Percentiles rank a stretch among this genome's conserved stretches.
These are phyloP conservation scores for Invenusta paracnida DNA, from an alignment of 2,888 invertebrate species.

Conservation along the genomic window DNA sequence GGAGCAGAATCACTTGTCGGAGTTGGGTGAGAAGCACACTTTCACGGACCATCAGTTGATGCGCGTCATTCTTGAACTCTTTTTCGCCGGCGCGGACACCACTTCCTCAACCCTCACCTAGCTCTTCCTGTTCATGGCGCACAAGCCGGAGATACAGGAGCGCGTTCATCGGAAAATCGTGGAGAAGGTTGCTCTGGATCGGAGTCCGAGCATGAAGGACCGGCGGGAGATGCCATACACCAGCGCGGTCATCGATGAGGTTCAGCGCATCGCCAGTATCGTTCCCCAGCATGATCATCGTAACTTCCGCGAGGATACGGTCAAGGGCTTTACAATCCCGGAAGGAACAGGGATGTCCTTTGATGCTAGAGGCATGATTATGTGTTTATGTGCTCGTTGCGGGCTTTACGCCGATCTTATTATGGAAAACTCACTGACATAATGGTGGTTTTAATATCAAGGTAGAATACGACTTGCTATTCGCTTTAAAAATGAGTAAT, in stretches of 20 bases:
- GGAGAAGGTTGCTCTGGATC: slow-evolving; percentile 35
- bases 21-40: background rate
- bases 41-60: slow-evolving; percentile 43
- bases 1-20: slow-evolving; percentile 35
- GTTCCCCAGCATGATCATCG: slow-evolving; percentile 52
- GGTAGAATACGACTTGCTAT: no score
- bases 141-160: slow-evolving; percentile 40
- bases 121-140: slow-evolving; percentile 44
- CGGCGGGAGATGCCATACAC: slow-evolving; percentile 43
- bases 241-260: slow-evolving; percentile 49
- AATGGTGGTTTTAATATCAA: no score
- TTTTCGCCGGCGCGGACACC: slow-evolving; percentile 46
- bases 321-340: slow-evolving; percentile 10
- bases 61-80: slow-evolving; percentile 45
- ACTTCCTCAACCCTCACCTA: slow-evolving; percentile 46
- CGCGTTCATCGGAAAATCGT: slow-evolving; percentile 43
- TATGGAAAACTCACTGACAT: no score
- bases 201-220: slow-evolving; percentile 42
- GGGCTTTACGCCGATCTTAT: no score
- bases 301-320: background rate
- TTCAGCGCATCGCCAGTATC: slow-evolving; percentile 55
- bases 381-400: no score
- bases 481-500: no score
- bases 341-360: background rate
- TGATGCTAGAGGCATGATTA: no score